Conservation (phyloP, 2,888 invertebrate species). For the Cerastis rubricosa region DNA sequence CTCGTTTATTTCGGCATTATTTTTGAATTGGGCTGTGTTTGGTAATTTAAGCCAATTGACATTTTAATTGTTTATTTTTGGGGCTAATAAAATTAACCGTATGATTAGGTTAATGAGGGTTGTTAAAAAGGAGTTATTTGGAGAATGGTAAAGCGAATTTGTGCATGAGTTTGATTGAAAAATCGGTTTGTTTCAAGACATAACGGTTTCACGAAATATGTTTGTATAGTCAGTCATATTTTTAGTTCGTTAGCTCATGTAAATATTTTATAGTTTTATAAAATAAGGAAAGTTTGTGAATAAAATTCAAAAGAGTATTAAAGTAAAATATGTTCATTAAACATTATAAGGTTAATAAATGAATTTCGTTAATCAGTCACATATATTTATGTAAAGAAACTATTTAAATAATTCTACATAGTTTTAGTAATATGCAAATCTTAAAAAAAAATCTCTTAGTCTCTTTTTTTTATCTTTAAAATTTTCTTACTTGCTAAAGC, state of each 20-base stretch:
- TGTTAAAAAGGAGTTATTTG: neutral
- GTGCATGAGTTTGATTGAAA: neutral
- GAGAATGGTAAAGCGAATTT: neutral
- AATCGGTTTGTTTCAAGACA: neutral
- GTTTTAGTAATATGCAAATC: neutral
- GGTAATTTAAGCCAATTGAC: conserved; percentile 4
- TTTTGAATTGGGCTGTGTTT: conserved; percentile 15
- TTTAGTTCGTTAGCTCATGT: too few species aligned
- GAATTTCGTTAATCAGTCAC: neutral
- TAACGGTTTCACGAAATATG: neutral
- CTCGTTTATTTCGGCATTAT: conserved; percentile 17
- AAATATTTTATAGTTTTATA: too few species aligned
- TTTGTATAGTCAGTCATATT: too few species aligned
- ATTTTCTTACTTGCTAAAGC: neutral
- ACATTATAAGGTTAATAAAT: too few species aligned
- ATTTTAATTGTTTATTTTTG: conserved; percentile 6
- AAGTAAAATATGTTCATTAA: too few species aligned
- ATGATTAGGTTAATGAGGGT: neutral
- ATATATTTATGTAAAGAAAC: neutral
- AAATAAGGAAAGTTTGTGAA: too few species aligned
- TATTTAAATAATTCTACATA: too few species aligned
- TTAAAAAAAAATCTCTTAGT: too few species aligned
- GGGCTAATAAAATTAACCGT: neutral
- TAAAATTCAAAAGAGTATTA: too few species aligned
- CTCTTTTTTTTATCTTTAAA: too few species aligned